Percentiles rank a stretch among this genome's conserved stretches.
Conservation (phyloP, 1,140 invertebrate species). For the Galleria mellonella region DNA sequence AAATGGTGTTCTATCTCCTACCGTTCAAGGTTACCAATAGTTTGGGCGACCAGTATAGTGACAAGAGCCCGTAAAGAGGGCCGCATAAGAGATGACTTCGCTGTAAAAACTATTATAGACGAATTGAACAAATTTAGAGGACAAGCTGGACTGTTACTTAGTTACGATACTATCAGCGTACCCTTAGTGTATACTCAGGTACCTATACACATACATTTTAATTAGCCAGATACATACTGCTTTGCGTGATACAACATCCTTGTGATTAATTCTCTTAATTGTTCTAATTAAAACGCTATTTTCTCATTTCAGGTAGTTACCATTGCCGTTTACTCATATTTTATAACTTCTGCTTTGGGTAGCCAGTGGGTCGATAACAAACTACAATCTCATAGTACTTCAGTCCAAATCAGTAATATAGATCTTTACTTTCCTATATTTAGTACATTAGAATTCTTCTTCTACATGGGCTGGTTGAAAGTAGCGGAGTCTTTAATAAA, state of each 20-base stretch:
- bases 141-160: constrained; percentile 85
- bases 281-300: too few species aligned
- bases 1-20: background rate
- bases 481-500: constrained; percentile 90
- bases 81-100: constrained; percentile 93
- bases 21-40: constrained; percentile 84
- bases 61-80: constrained; percentile 92
- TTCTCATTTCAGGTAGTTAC: constrained; percentile 85
- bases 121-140: constrained; percentile 92
- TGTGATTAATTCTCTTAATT: background rate
- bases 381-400: constrained; percentile 26
- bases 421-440: constrained; percentile 93
- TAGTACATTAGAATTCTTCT: constrained; percentile 88
- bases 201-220: background rate
- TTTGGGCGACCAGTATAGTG: constrained; percentile 94
- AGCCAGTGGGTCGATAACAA: constrained; percentile 85
- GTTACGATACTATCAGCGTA: constrained; percentile 94
- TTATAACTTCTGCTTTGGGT: constrained; percentile 87
- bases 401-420: constrained; percentile 73
- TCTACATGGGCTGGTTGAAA: constrained; percentile 96
- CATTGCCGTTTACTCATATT: constrained; percentile 93
- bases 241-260: too few species aligned
- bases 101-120: constrained; percentile 92
- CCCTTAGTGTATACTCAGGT: constrained; percentile 96
- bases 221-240: too few species aligned